These are phyloP conservation scores for Autographa pulchrina DNA, from an alignment of 2,888 invertebrate species.

Conservation along the genomic window DNA sequence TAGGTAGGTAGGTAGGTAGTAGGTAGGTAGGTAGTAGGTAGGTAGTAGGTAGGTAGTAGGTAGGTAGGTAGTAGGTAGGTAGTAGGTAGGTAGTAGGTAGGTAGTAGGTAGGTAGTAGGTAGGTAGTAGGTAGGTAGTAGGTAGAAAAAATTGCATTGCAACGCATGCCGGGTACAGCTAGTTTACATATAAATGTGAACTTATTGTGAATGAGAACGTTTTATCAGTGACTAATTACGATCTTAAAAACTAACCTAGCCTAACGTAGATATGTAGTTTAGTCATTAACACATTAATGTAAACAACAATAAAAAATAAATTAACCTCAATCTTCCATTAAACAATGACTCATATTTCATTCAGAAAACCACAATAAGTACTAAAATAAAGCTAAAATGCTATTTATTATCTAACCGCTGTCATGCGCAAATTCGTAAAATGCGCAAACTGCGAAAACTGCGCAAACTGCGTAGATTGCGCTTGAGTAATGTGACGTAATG, in stretches of 20 bases:
- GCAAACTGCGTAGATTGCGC: slow-evolving; percentile 19
- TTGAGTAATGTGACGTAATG: slow-evolving; percentile 28
- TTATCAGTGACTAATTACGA: too few species aligned
- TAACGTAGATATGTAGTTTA: slow-evolving; percentile 12
- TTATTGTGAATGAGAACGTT: too few species aligned
- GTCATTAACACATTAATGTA: slow-evolving; percentile 23
- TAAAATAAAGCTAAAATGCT: slow-evolving; percentile 2
- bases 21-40: too few species aligned
- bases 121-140: too few species aligned
- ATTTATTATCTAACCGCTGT: slow-evolving; percentile 14
- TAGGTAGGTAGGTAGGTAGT: too few species aligned
- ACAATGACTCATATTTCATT: not conserved
- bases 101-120: too few species aligned
- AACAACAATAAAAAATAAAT: slow-evolving; percentile 29
- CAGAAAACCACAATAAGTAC: not conserved
- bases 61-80: too few species aligned
- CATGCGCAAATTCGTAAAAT: not conserved
- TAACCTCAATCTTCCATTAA: slow-evolving; percentile 6
- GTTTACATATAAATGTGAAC: too few species aligned
- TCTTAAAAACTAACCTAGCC: not conserved
- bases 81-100: too few species aligned
- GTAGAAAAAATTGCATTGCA: too few species aligned
- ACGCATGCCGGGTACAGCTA: too few species aligned
- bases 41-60: too few species aligned
- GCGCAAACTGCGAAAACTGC: slow-evolving; percentile 12